A percentile compares a stretch with the other conserved stretches of the same genome.
These are phyloP conservation scores for Phytoseiulus persimilis DNA, from an alignment of 2,888 invertebrate genomes.

Conservation along the genomic window DNA sequence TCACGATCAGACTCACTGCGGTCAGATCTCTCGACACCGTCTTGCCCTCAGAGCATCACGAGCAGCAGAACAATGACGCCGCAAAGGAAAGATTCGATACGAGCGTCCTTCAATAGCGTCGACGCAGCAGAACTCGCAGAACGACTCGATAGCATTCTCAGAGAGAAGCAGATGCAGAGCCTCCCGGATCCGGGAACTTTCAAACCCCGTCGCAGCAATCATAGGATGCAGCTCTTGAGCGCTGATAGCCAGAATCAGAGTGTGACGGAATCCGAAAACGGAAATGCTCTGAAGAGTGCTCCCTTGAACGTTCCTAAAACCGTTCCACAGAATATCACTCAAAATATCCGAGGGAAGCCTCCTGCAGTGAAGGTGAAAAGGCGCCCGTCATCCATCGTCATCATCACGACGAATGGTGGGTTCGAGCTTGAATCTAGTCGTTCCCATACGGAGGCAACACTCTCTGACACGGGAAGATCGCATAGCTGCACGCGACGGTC, in stretches of 20 bases:
- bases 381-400: neutral
- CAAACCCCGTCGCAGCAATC: neutral
- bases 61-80: constrained; percentile 1
- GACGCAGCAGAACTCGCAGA: constrained; percentile 21
- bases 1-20: neutral
- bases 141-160: neutral
- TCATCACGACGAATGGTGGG: neutral
- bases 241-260: neutral
- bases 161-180: neutral
- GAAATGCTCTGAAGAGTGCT: neutral
- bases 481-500: too few species aligned
- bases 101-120: neutral
- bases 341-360: neutral
- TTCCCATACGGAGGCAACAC: too few species aligned
- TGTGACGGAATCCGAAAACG: neutral
- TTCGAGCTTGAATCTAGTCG: too few species aligned
- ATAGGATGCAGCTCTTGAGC: neutral
- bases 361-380: neutral
- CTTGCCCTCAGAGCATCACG: neutral
- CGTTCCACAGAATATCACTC: neutral
- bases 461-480: too few species aligned
- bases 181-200: neutral
- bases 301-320: neutral
- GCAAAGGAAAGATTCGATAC: neutral
- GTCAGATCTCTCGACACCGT: neutral